Percentiles rank a stretch among this genome's conserved stretches.
Evolutionary conservation across 2,113 vertebrate genomes (phyloP).

Genomic region (Cyanoramphus novaezelandiae): DNA sequence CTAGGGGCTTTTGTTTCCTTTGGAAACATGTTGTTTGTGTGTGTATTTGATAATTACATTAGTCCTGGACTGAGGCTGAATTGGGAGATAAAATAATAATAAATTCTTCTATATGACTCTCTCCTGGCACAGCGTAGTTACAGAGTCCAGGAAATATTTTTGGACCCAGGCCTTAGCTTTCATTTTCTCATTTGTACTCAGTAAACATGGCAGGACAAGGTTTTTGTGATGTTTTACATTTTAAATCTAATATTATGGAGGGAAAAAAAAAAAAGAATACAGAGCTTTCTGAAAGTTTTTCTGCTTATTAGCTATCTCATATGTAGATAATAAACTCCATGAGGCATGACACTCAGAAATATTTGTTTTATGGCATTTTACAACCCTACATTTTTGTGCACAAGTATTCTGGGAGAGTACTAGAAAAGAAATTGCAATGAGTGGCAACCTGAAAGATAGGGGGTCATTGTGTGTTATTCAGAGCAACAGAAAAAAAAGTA

Average conservation of each 20-base stretch:
- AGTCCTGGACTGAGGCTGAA: slow-evolving; percentile 27
- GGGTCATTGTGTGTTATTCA: slow-evolving; percentile 3
- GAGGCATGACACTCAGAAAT: slow-evolving; percentile 52
- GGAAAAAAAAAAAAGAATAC: neutral
- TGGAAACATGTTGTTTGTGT: slow-evolving; percentile 43
- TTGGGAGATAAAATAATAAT: slow-evolving; percentile 50
- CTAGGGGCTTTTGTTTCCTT: slow-evolving; percentile 49
- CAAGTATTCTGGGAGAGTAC: neutral
- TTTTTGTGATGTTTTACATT: neutral
- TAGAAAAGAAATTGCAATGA: slow-evolving; percentile 33
- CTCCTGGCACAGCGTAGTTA: neutral
- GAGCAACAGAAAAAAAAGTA: neutral
- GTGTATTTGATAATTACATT: slow-evolving; percentile 62
- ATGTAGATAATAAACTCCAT: slow-evolving; percentile 32
- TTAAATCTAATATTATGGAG: slow-evolving; percentile 6
- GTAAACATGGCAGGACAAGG: neutral
- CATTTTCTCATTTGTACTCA: slow-evolving; percentile 48
- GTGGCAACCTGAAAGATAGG: slow-evolving; percentile 40
- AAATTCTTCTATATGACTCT: slow-evolving; percentile 21
- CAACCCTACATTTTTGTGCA: slow-evolving; percentile 17
- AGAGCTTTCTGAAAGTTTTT: slow-evolving; percentile 41
- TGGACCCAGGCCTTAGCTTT: slow-evolving; percentile 11
- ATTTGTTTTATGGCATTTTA: slow-evolving; percentile 59
- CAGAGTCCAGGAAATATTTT: slow-evolving; percentile 27
- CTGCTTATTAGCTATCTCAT: slow-evolving; percentile 18